Evolutionary conservation across 2,113 vertebrate genomes (phyloP), one percentile per base, ranked within the genome.

Genomic region (Ginglymostoma cirratum): DNA sequence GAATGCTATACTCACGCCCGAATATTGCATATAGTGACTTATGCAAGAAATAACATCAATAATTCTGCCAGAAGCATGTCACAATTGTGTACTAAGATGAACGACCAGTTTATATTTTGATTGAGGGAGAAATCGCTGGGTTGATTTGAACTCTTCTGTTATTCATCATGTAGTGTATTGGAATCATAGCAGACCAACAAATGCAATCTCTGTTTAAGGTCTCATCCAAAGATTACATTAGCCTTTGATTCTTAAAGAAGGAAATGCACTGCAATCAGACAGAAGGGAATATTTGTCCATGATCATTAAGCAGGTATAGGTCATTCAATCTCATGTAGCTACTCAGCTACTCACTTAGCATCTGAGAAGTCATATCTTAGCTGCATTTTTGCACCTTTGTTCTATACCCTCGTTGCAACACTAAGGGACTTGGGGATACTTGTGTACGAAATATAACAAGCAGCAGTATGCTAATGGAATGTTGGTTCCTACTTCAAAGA

Each of bases 1-100:
- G n/a, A 93, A 2, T 61, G 66, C 61, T 38, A 1, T 65, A 93
- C 38, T 93, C 61, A 21, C 3, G 65, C 38, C 89, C 66, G n/a
- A n/a, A 67, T 66, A 66, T 93, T 61, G 19, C 15, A 93, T 38
- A 66, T 19, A 38, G 5, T 66, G 61, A 93, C 89, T 23, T 38
- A 66, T 42, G 89, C 89, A 65, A 93, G 89, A 34, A 66, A 38
- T 21, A 55, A 92, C 89, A n/a, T 17, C 89, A 92, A 5, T 92
- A 38, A 66, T 21, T 23, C 89, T 93, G 34, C 89, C 89, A 93
- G 34, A 23, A 93, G 66, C 61, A 93, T 67, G 61, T 67, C 89
- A 38, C 89, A 93, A 93, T 38, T 38, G 61, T 66, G 34, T n/a
- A 66, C 89, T 3, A 93, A 93, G 55, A 93, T 93, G 61, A 93